phyloP scores from a whole-genome alignment of 2,113 vertebrate genomes.

The Murina feae region DNA sequence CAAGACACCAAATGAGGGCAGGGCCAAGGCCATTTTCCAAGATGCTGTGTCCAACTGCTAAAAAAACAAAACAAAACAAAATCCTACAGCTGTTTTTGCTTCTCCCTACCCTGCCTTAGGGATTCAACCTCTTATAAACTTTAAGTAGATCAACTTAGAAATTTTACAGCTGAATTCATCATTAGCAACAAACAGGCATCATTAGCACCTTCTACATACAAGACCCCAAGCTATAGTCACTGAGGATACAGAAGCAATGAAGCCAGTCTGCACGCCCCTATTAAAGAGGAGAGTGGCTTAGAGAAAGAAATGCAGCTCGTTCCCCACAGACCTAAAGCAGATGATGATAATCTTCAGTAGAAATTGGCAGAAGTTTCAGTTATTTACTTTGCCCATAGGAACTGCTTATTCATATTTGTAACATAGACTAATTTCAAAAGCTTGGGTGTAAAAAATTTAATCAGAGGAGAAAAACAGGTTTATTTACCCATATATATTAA shows the following conservation, averaged over 20 bases:
- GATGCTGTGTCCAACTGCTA: background rate
- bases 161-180: background rate
- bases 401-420: background rate
- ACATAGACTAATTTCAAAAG: slow-evolving; percentile 31
- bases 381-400: background rate
- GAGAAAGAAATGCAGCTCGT: background rate
- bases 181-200: background rate
- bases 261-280: background rate
- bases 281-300: background rate
- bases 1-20: background rate
- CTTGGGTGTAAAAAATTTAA: background rate
- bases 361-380: background rate
- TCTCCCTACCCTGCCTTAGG: background rate
- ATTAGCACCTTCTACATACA: background rate
- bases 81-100: background rate
- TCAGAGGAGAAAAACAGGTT: slow-evolving; percentile 29
- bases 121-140: background rate
- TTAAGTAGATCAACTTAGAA: background rate
- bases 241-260: background rate
- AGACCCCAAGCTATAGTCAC: background rate
- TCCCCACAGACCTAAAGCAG: background rate
- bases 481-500: slow-evolving; percentile 1
- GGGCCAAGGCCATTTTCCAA: background rate
- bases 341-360: background rate
- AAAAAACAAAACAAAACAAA: background rate